These are phyloP conservation scores for Fregata magnificens DNA, from an alignment of 2,113 vertebrate species.

Conservation along the genomic window DNA sequence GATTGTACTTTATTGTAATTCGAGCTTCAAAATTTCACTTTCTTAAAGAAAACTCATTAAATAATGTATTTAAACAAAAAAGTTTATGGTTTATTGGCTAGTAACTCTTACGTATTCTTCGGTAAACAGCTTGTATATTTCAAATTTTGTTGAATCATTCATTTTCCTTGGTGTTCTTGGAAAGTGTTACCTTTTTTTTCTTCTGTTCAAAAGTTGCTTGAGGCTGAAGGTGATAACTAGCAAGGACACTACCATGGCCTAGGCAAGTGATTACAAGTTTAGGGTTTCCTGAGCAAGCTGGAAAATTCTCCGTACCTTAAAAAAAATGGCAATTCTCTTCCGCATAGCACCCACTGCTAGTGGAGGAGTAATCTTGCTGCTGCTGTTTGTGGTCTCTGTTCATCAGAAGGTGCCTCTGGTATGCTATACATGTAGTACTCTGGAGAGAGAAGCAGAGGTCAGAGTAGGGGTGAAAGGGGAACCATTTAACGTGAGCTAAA, in stretches of 20 bases:
- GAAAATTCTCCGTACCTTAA: background rate
- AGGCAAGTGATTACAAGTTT: background rate
- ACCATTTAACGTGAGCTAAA: rapidly evolving
- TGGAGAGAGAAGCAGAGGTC: background rate
- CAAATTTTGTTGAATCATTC: background rate
- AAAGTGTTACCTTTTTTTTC: background rate
- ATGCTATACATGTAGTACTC: background rate
- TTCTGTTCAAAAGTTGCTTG: background rate
- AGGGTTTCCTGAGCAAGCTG: background rate
- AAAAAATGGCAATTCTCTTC: background rate
- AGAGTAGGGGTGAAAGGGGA: background rate
- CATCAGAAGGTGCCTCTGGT: background rate
- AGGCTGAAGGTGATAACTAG: background rate
- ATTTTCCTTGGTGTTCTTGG: background rate
- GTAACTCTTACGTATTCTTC: background rate
- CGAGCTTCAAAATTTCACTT: background rate
- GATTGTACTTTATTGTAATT: slow-evolving; percentile 10
- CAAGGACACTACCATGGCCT: background rate
- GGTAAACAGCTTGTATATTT: background rate
- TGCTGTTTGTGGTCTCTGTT: rapidly evolving
- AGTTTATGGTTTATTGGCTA: background rate
- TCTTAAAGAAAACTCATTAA: slow-evolving; percentile 42
- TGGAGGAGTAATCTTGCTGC: background rate
- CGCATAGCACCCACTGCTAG: background rate
- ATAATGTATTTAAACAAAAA: slow-evolving; percentile 3